A percentile compares a stretch with the other conserved stretches of the same genome.
Conservation (phyloP, 2,113 vertebrate species). For the Vidua chalybeata region DNA sequence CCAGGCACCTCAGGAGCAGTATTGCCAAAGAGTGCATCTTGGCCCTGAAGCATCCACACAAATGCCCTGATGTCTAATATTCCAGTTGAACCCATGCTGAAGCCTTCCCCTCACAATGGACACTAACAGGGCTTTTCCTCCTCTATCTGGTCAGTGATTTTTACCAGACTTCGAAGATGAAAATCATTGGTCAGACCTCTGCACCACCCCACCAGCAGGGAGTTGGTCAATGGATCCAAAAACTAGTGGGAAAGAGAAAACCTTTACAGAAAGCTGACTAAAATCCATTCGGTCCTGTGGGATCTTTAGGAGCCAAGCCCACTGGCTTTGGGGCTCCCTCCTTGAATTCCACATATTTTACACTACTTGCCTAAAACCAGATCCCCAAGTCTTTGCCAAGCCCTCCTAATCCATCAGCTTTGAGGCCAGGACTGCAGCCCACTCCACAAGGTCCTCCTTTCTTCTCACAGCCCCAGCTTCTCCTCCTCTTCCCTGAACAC, state of each 20-base stretch:
- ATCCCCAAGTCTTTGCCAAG: not conserved
- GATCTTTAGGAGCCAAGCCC: conserved; percentile 1
- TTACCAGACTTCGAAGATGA: not conserved
- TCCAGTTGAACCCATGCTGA: not conserved
- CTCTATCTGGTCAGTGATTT: not conserved
- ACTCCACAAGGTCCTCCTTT: not conserved
- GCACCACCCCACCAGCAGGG: not conserved
- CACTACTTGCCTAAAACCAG: conserved; percentile 15
- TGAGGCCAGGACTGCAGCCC: not conserved
- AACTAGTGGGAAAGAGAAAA: conserved; percentile 3
- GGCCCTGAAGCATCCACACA: not conserved
- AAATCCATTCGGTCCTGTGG: not conserved
- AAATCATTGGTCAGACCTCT: not conserved
- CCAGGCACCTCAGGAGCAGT: not conserved
- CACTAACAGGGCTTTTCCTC: not conserved
- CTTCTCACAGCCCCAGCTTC: not conserved
- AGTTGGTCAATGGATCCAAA: not conserved
- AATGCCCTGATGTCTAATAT: not conserved
- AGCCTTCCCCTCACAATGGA: not conserved
- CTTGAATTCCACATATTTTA: conserved; percentile 42
- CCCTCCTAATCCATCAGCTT: not conserved
- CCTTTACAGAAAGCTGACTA: not conserved
- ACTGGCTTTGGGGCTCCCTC: not conserved
- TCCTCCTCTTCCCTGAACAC: not conserved
- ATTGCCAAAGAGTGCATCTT: not conserved